Evolutionary conservation across 2,888 invertebrate species (phyloP), one percentile per base, ranked within the genome.

Genomic region (Eristalis pertinax): DNA sequence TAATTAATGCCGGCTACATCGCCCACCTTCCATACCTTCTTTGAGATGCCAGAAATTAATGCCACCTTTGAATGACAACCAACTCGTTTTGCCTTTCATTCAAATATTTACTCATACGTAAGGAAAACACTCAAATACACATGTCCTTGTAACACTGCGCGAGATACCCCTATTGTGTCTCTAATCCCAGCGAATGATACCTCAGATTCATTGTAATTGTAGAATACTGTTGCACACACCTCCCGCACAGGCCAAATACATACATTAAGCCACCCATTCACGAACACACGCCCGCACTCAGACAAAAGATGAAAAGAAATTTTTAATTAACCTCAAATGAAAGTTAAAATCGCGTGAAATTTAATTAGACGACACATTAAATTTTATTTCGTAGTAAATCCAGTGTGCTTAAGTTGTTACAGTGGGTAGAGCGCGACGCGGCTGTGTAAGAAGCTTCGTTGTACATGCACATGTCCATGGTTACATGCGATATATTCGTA

Each of bases 351-450:
- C 38, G 81, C 75, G 75, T 81, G 69, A 81, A 75, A 81, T 81
- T 81, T 81, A 81, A 81, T 81, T 75, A 81, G 69, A 81, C 69
- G 81, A 70, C 41, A 75, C 69, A 82, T 75, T 82, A 76, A 76
- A 82, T 82, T 82, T 75, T 72, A 76, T 82, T 82, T 50, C 75
- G 43, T 24, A 82, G 72, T 70, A 72, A 82, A 82, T 82, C 65
- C 76, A 26, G 35, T 65, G 76, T 76, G 67, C 78, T 70, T 64
- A 64, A 63, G 63, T 24, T 68, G 67, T 43, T 24, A 68, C 43
- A 43, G 24, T 26, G n/a, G 1, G 65, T 10, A 8, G 32, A 5
- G 32, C 10, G 32, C 32, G 32, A 0, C 32, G 10, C 32, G 32
- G 1, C 32, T 1, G 1, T 35, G 38, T 29, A 19, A 70, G 58